Percentiles rank a stretch among this genome's conserved stretches.
phyloP scores from a whole-genome alignment of 2,113 vertebrate genomes.

The Catagonus wagneri region DNA sequence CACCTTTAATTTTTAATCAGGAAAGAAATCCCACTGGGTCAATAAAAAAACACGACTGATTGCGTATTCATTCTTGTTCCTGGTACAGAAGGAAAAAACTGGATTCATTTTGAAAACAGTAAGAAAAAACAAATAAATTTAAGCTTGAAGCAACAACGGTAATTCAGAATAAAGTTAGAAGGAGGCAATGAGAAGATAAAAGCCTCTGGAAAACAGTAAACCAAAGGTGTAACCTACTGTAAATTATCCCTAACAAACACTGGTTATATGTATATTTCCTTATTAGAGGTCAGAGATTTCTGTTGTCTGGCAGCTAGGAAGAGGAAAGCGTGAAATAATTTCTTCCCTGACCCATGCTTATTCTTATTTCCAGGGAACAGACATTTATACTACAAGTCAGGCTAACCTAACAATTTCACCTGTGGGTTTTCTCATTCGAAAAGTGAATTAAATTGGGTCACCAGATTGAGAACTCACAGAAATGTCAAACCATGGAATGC shows the following conservation, averaged over 20 bases:
- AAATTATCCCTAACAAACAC: neutral
- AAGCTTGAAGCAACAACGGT: constrained; percentile 11
- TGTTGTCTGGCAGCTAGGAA: neutral
- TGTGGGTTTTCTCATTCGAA: neutral
- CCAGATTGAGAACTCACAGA: neutral
- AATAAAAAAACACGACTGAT: neutral
- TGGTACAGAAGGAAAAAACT: neutral
- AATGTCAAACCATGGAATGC: neutral
- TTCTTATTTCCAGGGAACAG: neutral
- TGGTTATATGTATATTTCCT: neutral
- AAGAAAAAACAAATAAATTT: neutral
- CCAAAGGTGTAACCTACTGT: neutral
- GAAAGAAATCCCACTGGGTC: neutral
- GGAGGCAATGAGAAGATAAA: neutral
- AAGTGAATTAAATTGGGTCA: neutral
- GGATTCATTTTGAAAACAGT: constrained; percentile 19
- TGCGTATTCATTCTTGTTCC: neutral
- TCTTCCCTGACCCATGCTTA: neutral
- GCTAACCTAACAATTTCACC: neutral
- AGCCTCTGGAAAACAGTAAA: constrained; percentile 38
- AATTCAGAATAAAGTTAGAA: constrained; percentile 58
- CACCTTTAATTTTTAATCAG: constrained; percentile 63
- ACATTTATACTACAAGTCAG: neutral
- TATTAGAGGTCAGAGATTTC: neutral
- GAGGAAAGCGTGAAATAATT: constrained; percentile 29